These are phyloP conservation scores for Patiria pectinifera DNA, from an alignment of 53 echinoderm and acorn worm species.

Conservation along the genomic window DNA sequence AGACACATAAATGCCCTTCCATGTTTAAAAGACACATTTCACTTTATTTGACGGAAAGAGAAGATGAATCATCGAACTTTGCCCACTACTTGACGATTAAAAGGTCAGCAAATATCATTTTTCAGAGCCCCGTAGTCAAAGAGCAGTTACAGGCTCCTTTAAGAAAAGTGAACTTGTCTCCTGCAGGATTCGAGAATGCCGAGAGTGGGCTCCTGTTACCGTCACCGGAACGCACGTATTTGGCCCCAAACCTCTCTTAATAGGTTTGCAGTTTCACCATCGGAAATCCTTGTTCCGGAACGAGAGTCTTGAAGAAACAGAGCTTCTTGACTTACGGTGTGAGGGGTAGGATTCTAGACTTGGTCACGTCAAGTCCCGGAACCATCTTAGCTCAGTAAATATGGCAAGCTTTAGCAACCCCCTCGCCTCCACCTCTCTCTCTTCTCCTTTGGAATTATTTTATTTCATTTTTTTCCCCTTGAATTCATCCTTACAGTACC, in stretches of 20 bases:
- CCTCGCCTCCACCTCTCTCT: neutral
- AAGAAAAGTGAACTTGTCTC: neutral
- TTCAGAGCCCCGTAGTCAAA: neutral
- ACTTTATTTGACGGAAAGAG: neutral
- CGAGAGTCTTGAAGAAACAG: conserved; percentile 1
- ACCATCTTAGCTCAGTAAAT: conserved; percentile 4
- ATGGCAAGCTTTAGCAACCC: neutral
- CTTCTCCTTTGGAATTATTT: neutral
- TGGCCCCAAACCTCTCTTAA: conserved; percentile 10
- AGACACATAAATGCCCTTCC: too few species aligned
- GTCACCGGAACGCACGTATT: conserved; percentile 35
- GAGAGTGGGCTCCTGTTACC: conserved; percentile 13
- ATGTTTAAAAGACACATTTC: neutral
- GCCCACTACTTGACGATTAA: neutral
- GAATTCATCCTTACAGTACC: too few species aligned
- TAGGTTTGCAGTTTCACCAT: conserved; percentile 42
- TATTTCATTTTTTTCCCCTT: neutral
- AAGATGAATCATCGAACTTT: neutral
- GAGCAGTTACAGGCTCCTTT: neutral
- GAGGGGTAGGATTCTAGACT: neutral
- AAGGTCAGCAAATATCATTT: neutral
- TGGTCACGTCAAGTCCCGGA: conserved; percentile 18
- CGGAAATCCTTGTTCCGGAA: conserved; percentile 43
- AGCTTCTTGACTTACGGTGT: conserved; percentile 19
- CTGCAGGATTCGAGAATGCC: neutral